phyloP scores from a whole-genome alignment of 2,888 invertebrate genomes.

The Philonicus albiceps region DNA sequence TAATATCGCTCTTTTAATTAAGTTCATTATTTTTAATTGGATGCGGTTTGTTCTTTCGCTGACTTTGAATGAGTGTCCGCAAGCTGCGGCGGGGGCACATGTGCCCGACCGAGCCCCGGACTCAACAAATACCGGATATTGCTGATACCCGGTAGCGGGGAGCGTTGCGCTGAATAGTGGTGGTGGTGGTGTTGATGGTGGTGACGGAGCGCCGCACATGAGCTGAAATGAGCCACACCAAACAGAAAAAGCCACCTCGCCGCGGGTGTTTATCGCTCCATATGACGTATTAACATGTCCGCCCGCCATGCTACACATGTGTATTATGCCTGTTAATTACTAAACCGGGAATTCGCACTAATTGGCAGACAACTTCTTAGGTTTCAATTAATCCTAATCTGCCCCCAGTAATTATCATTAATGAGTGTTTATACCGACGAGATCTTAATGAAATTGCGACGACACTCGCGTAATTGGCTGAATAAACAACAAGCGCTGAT shows the following conservation, averaged over 20 bases:
- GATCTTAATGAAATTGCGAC: constrained; percentile 33
- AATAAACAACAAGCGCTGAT: background rate
- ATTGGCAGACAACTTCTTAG: constrained; percentile 52
- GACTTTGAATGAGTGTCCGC: constrained; percentile 50
- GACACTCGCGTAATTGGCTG: constrained; percentile 23
- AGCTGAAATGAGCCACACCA: background rate
- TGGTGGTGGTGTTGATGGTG: background rate
- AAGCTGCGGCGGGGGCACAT: constrained; percentile 2
- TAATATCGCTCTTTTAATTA: constrained; percentile 54
- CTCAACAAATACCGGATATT: constrained; percentile 30
- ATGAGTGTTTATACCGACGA: constrained; percentile 24
- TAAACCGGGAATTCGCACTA: constrained; percentile 51
- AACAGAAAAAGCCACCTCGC: constrained; percentile 31
- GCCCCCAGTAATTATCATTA: constrained; percentile 32
- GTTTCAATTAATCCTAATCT: constrained; percentile 50
- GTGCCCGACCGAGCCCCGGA: background rate
- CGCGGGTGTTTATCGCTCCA: constrained; percentile 42
- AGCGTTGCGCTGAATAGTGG: background rate
- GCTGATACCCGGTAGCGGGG: background rate
- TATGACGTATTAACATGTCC: constrained; percentile 44
- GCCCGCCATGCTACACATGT: constrained; percentile 15
- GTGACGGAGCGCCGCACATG: background rate
- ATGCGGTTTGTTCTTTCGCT: constrained; percentile 54
- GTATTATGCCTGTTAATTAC: constrained; percentile 51
- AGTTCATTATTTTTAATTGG: constrained; percentile 55